Evolutionary conservation across 2,888 invertebrate genomes (phyloP).

Genomic region (Pachliopta kotzebuea): DNA sequence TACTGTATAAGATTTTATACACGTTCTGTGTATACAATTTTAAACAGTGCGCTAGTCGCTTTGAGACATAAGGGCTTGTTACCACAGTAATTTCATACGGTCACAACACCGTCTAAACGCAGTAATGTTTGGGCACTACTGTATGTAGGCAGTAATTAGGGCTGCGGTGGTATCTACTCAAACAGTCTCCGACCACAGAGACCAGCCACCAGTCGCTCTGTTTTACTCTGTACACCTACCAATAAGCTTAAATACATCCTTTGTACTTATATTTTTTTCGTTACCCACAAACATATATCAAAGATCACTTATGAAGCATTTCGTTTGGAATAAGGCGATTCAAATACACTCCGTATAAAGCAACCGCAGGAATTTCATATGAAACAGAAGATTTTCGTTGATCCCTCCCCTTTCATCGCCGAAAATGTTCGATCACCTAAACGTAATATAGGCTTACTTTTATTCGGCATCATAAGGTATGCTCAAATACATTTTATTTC

Average conservation of each 20-base stretch:
- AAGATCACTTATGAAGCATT: slow-evolving; percentile 10
- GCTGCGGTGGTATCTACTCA: too few species aligned
- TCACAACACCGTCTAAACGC: too few species aligned
- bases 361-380: slow-evolving; percentile 22
- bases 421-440: slow-evolving; percentile 23
- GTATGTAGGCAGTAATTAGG: too few species aligned
- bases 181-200: too few species aligned
- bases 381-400: slow-evolving; percentile 23
- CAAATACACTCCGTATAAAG: slow-evolving; percentile 11
- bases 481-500: slow-evolving; percentile 20
- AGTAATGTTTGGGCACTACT: too few species aligned
- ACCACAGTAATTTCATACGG: too few species aligned
- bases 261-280: background rate
- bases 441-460: slow-evolving; percentile 27
- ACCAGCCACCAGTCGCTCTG: too few species aligned
- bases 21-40: too few species aligned
- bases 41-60: too few species aligned
- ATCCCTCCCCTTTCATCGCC: slow-evolving; percentile 25
- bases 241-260: background rate
- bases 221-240: background rate
- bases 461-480: slow-evolving; percentile 20
- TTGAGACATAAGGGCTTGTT: too few species aligned
- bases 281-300: background rate
- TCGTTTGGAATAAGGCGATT: background rate
- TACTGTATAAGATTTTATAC: too few species aligned